Base-by-base conservation (phyloP, 2,113 vertebrate genomes). In the Peromyscus californicus region DNA sequence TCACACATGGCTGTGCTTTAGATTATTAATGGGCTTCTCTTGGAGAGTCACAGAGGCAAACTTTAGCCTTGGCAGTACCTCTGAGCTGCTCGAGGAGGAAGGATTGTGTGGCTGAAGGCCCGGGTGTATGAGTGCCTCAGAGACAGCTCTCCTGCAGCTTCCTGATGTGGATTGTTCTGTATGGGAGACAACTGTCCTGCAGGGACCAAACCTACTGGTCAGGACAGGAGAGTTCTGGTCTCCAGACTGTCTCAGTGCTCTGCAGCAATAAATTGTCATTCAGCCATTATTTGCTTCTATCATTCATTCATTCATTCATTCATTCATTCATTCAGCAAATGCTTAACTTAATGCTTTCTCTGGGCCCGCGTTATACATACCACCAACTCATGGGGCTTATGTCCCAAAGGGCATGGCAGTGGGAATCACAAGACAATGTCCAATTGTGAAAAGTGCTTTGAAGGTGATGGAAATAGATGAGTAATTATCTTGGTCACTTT, bases 11-110 rank as follows among this genome's bases (percentile, higher is more conserved):
- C 61, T 79, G 59, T 63, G 61, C 79, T 69, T 22, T 31, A 2
- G 72, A 61, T 90, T 61, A 84, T n/a, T 79, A 70, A 26, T 36
- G 45, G 29, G 39, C 42, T 54, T 96, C 36, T 91, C 89, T 45
- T 61, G 80, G 84, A 89, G 31, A 97, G 31, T 48, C 29, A 1
- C 79, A 54, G 76, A 91, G 48, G 80, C 36, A 83, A 63, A 92
- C 61, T 65, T 91, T 51, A 90, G 63, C 63, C 31, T 90, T 33
- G 3, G 57, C 21, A 78, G 42, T 69, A 2, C 3, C n/a, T 42
- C 54, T 33, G 78, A 51, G 21, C 54, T 89, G 63, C 84, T 61
- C 72, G 39, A 57, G 45, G 54, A 85, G 84, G 61, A 94, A 69
- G 54, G 24, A 42, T 42, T 42, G 36, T 3, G 1, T 48, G 48